Percentiles rank a stretch among this genome's conserved stretches.
Conservation (phyloP, 1,140 invertebrate species). For the Drosophila leontia region DNA sequence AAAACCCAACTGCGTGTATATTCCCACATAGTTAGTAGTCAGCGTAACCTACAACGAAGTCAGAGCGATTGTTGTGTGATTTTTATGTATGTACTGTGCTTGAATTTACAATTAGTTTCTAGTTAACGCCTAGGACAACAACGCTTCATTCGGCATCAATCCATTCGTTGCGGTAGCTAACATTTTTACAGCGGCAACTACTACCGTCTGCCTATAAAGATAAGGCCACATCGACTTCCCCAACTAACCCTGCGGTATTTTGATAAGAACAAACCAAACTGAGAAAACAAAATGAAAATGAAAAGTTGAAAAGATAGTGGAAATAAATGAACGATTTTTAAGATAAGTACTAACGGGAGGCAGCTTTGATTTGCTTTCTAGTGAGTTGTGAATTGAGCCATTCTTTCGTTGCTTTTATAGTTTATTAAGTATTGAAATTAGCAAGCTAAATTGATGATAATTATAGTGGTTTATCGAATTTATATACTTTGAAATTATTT, state of each 20-base stretch:
- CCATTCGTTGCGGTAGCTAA: slow-evolving; percentile 68
- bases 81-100: slow-evolving; percentile 66
- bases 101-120: slow-evolving; percentile 72
- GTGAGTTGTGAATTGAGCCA: background rate
- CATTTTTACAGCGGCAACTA: slow-evolving; percentile 43
- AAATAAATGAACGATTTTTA: slow-evolving; percentile 72
- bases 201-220: slow-evolving; percentile 39
- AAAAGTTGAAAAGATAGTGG: slow-evolving; percentile 34
- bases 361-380: slow-evolving; percentile 22
- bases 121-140: slow-evolving; percentile 63
- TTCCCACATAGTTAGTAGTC: slow-evolving; percentile 61
- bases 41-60: slow-evolving; percentile 72
- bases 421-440: background rate
- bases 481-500: slow-evolving; percentile 4
- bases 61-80: slow-evolving; percentile 73
- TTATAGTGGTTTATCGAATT: slow-evolving; percentile 10
- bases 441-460: background rate
- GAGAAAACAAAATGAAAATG: slow-evolving; percentile 22
- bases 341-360: slow-evolving; percentile 23
- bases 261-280: slow-evolving; percentile 70
- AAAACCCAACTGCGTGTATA: too few relatives aligned
- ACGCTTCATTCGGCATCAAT: slow-evolving; percentile 62
- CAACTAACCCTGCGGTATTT: slow-evolving; percentile 58
- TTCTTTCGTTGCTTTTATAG: background rate
- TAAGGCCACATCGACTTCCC: slow-evolving; percentile 48